Base-by-base conservation (phyloP, 2,888 invertebrate species). In the Sinhomidia bicolor region DNA sequence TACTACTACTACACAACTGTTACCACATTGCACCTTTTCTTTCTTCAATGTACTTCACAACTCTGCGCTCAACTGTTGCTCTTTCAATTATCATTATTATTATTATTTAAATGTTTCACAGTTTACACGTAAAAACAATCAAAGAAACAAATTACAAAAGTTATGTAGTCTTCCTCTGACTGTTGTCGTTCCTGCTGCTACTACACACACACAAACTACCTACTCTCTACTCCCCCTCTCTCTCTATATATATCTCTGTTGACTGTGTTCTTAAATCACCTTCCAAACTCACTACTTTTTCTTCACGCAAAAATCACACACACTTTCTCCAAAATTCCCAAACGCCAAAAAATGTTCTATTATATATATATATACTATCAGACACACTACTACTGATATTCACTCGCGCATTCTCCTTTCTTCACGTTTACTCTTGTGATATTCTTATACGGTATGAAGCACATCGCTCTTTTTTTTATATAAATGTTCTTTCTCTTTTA, bases 401-500 rank as follows among this genome's bases (percentile, higher is more conserved):
- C 5, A 36, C 68, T 68, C 68, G 41, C 71, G 36, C 71, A 44
- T 41, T 17, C 71, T 71, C 36, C 76, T 76, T 68, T 44, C 71
- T 41, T 71, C 71, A 71, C 71, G 17, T 71, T 71, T 41, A 74
- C 62, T 32, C 62, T 41, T 71, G 71, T 71, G 57, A 36, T 36
- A 60, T 44, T 71, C 44, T 20, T 29, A 60, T 32, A 79, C 41
- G 79, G 79, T 79, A 79, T 79, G 79, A 79, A 71, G 36, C 71
- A 71, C 36, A 71, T 36, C 10, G 36, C 32, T 14, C 6, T 68
- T 68, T 32, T 41, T 17, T 71, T 12, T 62, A 6, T 29, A 57
- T 17, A 14, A 65, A 29, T 65, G 14, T 71, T 71, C 0, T 71
- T 71, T 20, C 14, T 76, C 7, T 47, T 17, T 71, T 7, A 7